Base-by-base conservation (phyloP, 2,888 invertebrate genomes). In the Lasioglossum vierecki region DNA sequence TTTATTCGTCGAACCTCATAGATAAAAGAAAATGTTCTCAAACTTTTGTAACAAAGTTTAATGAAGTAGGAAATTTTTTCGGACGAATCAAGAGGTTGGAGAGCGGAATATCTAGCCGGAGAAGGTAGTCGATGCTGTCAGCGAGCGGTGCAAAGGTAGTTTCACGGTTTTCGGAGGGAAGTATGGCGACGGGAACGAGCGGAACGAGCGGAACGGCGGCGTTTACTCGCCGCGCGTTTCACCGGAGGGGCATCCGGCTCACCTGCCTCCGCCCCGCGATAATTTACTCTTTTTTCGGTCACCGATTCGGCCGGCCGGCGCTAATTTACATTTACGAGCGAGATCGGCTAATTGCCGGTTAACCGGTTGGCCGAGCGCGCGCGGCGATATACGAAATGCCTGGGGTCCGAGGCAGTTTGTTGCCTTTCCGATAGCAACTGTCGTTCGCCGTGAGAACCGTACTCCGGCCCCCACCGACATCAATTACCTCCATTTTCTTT, bases 341-440 rank as follows among this genome's bases (percentile, higher is more conserved):
- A 92, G 93, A 95, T 95, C 94, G 93, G 93, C 92, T 95, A 95
- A 95, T 95, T 94, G 94, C 95, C 94, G 95, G 95, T 95, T 95
- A 94, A 95, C 94, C 93, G 94, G 94, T 94, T 92, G 93, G 93
- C 90, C 93, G 94, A 92, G 89, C 92, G 93, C 91, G 91, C 60
- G 91, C 91, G 91, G 60, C 60, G 60, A 63, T 63, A 91, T 92
- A 92, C 90, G 84, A 90, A 88, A 83, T 89, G 87, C 88, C 88
- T 80, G 81, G 78, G 66, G 39, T 35, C 68, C 73, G 80, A 73
- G 53, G 87, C 85, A 90, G 91, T 92, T 91, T 89, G 90, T 88
- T 90, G 87, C 88, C 88, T 86, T 63, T 85, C 87, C 86, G 76
- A 87, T 85, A 85, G 66, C 86, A 91, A 91, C 91, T 88, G 91